Evolutionary conservation across 2,113 vertebrate genomes (phyloP).

Genomic region (Anseranas semipalmata): DNA sequence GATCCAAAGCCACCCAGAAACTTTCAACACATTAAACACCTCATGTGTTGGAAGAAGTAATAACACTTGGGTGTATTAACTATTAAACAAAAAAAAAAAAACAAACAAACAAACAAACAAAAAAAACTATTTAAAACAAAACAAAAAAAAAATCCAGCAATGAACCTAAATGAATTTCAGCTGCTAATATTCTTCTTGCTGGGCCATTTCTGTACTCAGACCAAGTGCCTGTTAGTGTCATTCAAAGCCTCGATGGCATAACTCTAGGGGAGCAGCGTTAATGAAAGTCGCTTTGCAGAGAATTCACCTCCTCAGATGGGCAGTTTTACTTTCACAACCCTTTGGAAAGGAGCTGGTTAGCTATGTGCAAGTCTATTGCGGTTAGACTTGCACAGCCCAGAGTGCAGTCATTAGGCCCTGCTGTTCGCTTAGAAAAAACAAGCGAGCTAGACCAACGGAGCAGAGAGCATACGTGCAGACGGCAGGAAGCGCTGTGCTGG

Average conservation of each 20-base stretch:
- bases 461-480: too few relatives aligned
- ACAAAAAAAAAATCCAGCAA: neutral
- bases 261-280: neutral
- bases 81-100: too few relatives aligned
- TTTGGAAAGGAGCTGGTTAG: neutral
- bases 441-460: neutral
- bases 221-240: neutral
- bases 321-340: neutral
- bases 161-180: too few relatives aligned
- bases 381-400: neutral
- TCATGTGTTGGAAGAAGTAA: neutral
- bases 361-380: neutral
- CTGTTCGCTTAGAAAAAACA: neutral
- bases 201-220: neutral
- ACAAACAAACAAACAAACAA: too few relatives aligned
- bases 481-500: neutral
- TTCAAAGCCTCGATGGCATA: neutral
- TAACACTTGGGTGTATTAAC: fast-evolving
- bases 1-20: neutral
- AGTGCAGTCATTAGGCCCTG: neutral
- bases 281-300: neutral
- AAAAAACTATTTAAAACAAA: too few relatives aligned
- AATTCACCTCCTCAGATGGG: neutral
- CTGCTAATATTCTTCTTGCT: neutral
- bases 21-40: fast-evolving